Evolutionary conservation across 2,797 vertebrate genomes (phyloP), one percentile per base, ranked within the genome.

Genomic region (Chrysolophus pictus): DNA sequence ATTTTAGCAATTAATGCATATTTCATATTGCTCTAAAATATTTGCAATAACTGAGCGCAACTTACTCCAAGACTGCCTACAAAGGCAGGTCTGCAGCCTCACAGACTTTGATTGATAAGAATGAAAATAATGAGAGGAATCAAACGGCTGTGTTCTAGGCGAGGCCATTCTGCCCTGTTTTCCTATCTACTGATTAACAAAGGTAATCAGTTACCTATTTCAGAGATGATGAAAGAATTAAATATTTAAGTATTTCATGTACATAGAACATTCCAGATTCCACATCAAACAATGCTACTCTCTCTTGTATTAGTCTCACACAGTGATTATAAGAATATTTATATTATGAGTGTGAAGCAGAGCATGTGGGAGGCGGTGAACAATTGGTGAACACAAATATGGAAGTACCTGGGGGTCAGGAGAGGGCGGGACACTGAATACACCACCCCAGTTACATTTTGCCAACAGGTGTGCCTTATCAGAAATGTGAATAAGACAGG

Each of bases 61-160:
- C 76, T 91, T 82, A 90, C 81, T 62, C 88, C 88, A 89, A 33
- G 39, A 33, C 59, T 93, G 84, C 49, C 65, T 91, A 26, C 23
- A 64, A 82, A 80, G 93, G 84, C 26, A 89, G 81, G 88, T 84
- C 72, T 90, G 92, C 74, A 87, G 88, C 69, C 88, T 89, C 81
- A 91, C 72, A 93, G 84, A 82, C 74, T 92, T 55, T 82, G 44
- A 95, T 93, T 88, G 91, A 73, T 12, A 93, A 75, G 63, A 87
- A 90, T 51, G 58, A 88, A 90, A 85, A 91, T 78, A 94, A 91
- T 79, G 62, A 81, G 31, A 88, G 76, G 49, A 89, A 87, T 86
- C 87, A 93, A 94, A 89, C 59, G 53, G 78, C 39, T 35, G 37
- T 65, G 29, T 67, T 93, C 49, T 65, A 72, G n/a, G 31, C 60